Base-by-base conservation (phyloP, 1,140 invertebrate species). In the Phenacoccus solenopsis region DNA sequence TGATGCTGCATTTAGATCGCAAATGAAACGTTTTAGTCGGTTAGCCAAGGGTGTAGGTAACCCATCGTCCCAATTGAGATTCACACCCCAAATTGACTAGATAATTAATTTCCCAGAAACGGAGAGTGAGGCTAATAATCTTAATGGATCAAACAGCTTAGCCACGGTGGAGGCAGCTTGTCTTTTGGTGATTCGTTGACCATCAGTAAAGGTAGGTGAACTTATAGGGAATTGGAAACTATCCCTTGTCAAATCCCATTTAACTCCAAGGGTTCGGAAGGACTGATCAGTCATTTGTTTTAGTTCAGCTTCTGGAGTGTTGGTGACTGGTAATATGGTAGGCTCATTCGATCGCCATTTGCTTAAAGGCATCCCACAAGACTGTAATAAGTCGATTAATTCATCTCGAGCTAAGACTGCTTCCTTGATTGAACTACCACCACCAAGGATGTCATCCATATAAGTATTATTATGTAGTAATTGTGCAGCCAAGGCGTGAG, bases 91-190 rank as follows among this genome's bases (percentile, higher is more conserved):
- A 27, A 79, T 30, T 24, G 70, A 49, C 70, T 81, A 78, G 68
- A 82, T 74, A 7, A 82, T 70, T 7, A 78, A 32, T 74, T 82
- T 82, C 1, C 77, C 74, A 25, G 67, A 71, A 1, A 76, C 73
- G 1, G 75, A 73, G 5, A 78, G 64, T 2, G 79, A 77, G 0
- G 76, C 71, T 0, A 80, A 21, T 73, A 77, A 78, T 0, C 79
- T 78, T 5, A 81, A 28, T 0, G 79, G 80, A 72, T 81, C 79
- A 72, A 77, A 82, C 27, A 82, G 72, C 20, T 74, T 75, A 13
- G 73, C 71, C 1, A 78, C 76, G 0, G 72, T 71, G 1, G 78
- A 78, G 7, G 80, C 30, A 1, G 79, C 24, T 3, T 28, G 20
- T 25, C 78, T 67, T 74, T 80, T 79, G 1, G 73, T 73, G 12